Base-by-base conservation (phyloP, 2,113 vertebrate species). In the Anas platyrhynchos region DNA sequence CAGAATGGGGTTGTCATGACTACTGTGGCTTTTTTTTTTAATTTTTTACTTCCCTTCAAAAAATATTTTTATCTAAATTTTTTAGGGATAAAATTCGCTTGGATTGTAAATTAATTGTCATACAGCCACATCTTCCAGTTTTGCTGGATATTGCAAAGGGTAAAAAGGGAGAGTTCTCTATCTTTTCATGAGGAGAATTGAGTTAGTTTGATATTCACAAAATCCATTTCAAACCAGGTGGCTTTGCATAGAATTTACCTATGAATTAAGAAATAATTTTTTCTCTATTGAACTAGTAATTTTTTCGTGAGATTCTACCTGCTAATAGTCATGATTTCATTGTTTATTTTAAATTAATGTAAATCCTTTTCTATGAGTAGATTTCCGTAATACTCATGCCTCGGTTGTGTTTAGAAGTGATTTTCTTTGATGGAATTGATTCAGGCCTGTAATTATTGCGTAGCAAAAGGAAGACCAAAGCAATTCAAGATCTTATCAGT, bases 1-100 rank as follows among this genome's bases (percentile, higher is more conserved):
- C 1, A 18, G 87, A 90, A 81, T 38, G 76, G 61, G 68, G 94
- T 97, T 97, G 94, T 95, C 94, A 95, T 96, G 90, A 74, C 90
- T 96, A 96, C 91, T 66, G 82, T n/a, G 93, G 62, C 29, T 17
- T 34, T 41, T 77, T 59, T 79, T 58, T 48, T 31, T 46, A 22
- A 2, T 61, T 38, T 83, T 83, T 78, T 11, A 6, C 91, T 93
- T 94, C 4, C 23, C 34, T 90, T 83, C 69, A 58, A 91, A 63
- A 96, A 94, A 91, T 91, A 94, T 21, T 91, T 92, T 72, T 65
- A 15, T 90, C 68, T 34, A 38, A 75, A 74, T 44, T 71, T 92
- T 92, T 83, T 68, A 65, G 23, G 46, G 62, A 31, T 81, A 74
- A 83, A 67, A n/a, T 22, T 26, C 61, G 36, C 85, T 75, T 91